Conservation (phyloP, 37 sponge, comb jelly and placozoan genomes). For the Ianthella basta region DNA sequence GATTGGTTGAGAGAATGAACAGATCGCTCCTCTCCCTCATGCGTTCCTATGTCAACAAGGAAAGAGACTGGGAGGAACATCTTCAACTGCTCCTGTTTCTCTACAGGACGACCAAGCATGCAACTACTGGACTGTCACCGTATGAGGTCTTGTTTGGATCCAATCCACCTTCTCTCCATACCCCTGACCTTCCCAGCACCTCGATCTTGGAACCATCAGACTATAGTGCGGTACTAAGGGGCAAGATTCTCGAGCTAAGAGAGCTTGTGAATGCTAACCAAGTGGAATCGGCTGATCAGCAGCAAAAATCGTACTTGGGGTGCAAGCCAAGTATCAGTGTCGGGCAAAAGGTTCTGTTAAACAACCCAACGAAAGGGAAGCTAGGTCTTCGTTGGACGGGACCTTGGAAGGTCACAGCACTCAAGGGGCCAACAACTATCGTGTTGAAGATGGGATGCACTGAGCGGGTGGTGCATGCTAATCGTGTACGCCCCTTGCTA, state of each 20-base stretch:
- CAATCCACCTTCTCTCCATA: constrained; percentile 20
- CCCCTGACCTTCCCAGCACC: not conserved
- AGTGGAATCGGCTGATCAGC: constrained; percentile 3
- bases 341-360: constrained; percentile 1
- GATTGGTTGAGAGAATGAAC: constrained; percentile 6
- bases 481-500: constrained; percentile 10
- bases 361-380: not conserved
- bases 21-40: constrained; percentile 4
- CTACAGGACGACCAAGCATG: constrained; percentile 27
- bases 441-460: not conserved
- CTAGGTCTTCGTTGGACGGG: constrained; percentile 22
- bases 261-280: constrained; percentile 3
- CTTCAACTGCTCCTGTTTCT: constrained; percentile 17
- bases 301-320: not conserved
- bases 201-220: not conserved
- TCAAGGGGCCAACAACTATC: not conserved
- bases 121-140: constrained; percentile 24
- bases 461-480: not conserved
- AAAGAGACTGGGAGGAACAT: constrained; percentile 15
- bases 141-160: constrained; percentile 29
- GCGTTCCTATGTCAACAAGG: not conserved
- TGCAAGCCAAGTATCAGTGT: not conserved
- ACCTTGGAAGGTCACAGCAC: not conserved
- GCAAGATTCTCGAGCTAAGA: not conserved
- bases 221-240: not conserved